Evolutionary conservation across 2,113 vertebrate species (phyloP).

Genomic region (Grantiella picta): DNA sequence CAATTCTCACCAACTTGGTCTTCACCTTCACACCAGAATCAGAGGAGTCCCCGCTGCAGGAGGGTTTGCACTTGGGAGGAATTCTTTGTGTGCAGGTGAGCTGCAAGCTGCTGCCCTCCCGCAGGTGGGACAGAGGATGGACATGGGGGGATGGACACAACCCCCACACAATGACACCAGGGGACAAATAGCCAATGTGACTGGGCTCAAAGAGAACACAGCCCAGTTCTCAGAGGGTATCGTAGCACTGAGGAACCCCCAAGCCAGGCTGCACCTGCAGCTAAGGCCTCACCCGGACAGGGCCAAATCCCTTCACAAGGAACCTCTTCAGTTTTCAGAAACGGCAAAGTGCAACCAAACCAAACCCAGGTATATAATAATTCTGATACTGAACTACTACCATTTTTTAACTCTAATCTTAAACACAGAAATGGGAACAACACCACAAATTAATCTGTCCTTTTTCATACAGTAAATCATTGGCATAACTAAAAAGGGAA

Average conservation of each 20-base stretch:
- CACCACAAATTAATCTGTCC: background rate
- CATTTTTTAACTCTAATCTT: background rate
- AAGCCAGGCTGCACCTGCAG: background rate
- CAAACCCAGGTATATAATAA: background rate
- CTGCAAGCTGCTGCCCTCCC: background rate
- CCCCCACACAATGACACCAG: rapidly evolving
- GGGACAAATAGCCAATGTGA: rapidly evolving
- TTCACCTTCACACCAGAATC: background rate
- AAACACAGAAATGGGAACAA: background rate
- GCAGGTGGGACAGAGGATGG: rapidly evolving
- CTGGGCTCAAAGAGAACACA: rapidly evolving
- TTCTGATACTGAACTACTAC: background rate
- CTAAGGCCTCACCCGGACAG: rapidly evolving
- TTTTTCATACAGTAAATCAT: background rate
- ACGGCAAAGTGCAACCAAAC: background rate
- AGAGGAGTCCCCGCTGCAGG: background rate
- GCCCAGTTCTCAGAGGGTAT: rapidly evolving
- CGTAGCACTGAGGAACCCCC: rapidly evolving
- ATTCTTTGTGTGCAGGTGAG: background rate
- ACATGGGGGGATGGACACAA: rapidly evolving
- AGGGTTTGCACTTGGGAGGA: rapidly evolving
- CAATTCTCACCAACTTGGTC: background rate
- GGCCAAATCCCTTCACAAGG: rapidly evolving
- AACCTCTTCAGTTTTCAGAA: background rate
- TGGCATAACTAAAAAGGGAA: background rate